Conservation (phyloP, 2,888 invertebrate species). For the Penaeus monodon region DNA sequence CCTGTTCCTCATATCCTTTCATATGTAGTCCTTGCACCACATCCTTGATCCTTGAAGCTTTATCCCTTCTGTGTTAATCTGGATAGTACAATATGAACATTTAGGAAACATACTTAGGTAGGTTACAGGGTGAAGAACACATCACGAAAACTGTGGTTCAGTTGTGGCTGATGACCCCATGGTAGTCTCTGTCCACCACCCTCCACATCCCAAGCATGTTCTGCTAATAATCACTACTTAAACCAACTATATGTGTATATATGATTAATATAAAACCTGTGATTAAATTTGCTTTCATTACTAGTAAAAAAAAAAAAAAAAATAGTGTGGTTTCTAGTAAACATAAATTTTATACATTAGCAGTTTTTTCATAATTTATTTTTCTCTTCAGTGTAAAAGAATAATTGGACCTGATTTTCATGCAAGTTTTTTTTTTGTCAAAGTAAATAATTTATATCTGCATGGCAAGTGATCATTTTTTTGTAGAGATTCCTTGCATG, state of each 20-base stretch:
- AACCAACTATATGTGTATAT: no score
- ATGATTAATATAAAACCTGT: not conserved
- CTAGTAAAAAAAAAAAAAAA: no score
- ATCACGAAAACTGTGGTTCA: conserved; percentile 21
- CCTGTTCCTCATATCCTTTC: no score
- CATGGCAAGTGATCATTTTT: conserved; percentile 29
- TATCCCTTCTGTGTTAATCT: not conserved
- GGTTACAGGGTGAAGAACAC: conserved; percentile 14
- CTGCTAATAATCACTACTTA: conserved; percentile 21
- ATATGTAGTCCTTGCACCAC: no score
- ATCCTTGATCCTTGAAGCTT: not conserved
- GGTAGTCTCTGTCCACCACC: conserved; percentile 12
- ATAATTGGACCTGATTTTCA: no score
- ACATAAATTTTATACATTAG: no score
- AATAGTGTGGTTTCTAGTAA: no score
- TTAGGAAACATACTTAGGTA: conserved; percentile 9
- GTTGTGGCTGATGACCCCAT: not conserved
- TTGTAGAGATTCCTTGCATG: conserved; percentile 39
- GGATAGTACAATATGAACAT: not conserved
- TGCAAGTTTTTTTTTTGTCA: conserved; percentile 2
- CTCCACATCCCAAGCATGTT: conserved; percentile 21
- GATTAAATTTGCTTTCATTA: not conserved
- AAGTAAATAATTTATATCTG: conserved; percentile 16
- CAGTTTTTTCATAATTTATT: no score
- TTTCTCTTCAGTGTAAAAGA: no score